A percentile compares a stretch with the other conserved stretches of the same genome.
phyloP scores from a whole-genome alignment of 2,797 vertebrate genomes.

The Coregonus ussuriensis region DNA sequence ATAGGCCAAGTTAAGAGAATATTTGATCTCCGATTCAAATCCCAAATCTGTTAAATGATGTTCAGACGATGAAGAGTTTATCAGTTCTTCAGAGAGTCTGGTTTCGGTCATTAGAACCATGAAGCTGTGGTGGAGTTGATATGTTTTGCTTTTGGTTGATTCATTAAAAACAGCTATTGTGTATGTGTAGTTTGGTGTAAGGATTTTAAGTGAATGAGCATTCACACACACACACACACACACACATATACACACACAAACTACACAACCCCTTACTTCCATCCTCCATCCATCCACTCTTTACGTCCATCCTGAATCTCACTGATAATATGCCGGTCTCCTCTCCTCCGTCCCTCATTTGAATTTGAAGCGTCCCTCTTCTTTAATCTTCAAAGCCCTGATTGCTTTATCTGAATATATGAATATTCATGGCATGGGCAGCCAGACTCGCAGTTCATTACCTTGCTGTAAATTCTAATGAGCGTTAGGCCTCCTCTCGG shows the following conservation, averaged over 20 bases:
- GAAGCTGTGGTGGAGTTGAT: slow-evolving; percentile 24
- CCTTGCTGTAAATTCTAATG: slow-evolving; percentile 99
- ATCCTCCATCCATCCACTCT: slow-evolving; percentile 58
- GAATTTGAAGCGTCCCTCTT: slow-evolving; percentile 99
- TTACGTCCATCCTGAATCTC: slow-evolving; percentile 99
- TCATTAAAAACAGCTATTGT: not conserved
- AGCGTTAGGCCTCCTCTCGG: slow-evolving; percentile 99
- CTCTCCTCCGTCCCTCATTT: slow-evolving; percentile 86
- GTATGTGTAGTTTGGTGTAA: not conserved
- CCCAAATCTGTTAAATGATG: slow-evolving; percentile 61
- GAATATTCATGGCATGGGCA: slow-evolving; percentile 99
- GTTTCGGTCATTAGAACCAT: slow-evolving; percentile 59
- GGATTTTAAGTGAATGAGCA: not conserved
- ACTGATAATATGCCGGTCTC: slow-evolving; percentile 96
- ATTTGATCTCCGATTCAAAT: slow-evolving; percentile 70
- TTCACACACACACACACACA: slow-evolving; percentile 47
- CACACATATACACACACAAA: slow-evolving; percentile 46
- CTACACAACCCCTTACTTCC: slow-evolving; percentile 53
- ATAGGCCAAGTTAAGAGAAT: slow-evolving; percentile 58
- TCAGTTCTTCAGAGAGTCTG: slow-evolving; percentile 58
- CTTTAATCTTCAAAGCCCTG: slow-evolving; percentile 99
- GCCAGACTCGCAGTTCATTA: slow-evolving; percentile 99
- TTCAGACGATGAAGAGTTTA: slow-evolving; percentile 54
- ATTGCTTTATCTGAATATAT: slow-evolving; percentile 90
- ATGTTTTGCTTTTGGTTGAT: slow-evolving; percentile 29